Conservation (phyloP, 2,113 vertebrate species). For the Trogon surrucura region DNA sequence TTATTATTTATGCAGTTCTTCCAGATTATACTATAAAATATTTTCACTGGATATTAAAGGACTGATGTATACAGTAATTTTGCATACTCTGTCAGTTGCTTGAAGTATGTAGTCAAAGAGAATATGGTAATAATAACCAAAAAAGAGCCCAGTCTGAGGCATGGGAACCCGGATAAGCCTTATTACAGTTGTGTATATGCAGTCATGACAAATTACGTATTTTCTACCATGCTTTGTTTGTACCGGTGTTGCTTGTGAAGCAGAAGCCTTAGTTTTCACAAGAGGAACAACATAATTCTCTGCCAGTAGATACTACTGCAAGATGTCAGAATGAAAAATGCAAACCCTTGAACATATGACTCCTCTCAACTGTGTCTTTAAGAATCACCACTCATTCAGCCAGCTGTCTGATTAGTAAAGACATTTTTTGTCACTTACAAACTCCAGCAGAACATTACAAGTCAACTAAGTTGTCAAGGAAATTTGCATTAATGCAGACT, state of each 20-base stretch:
- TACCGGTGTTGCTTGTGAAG: neutral
- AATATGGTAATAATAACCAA: neutral
- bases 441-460: conserved; percentile 1
- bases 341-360: neutral
- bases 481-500: conserved; percentile 24
- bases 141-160: neutral
- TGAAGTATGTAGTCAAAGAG: neutral
- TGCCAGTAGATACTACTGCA: neutral
- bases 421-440: conserved; percentile 26
- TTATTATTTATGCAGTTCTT: neutral
- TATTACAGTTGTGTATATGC: fast-evolving
- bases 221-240: neutral
- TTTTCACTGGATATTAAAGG: neutral
- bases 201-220: neutral
- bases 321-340: conserved; percentile 18
- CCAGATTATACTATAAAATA: neutral
- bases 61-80: neutral
- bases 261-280: neutral
- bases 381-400: conserved; percentile 1
- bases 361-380: conserved; percentile 20
- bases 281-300: neutral
- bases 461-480: conserved; percentile 21
- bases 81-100: neutral
- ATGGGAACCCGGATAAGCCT: neutral
- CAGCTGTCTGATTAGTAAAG: conserved; percentile 30